Conservation (phyloP, 2,113 vertebrate genomes). For the Corydoras maculifer region DNA sequence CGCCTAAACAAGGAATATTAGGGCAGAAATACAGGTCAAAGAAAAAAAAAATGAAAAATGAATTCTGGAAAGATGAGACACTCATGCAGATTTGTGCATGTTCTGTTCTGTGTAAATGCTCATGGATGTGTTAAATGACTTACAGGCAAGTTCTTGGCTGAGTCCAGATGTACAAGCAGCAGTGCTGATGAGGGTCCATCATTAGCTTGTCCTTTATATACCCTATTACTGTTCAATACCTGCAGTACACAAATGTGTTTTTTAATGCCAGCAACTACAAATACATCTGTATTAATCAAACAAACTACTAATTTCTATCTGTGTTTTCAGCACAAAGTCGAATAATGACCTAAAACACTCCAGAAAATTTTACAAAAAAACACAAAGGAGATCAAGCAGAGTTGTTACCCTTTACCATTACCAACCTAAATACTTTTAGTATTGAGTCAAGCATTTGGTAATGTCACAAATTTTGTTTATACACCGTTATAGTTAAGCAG, state of each 20-base stretch:
- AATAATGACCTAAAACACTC: too few species aligned
- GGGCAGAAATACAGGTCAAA: constrained; percentile 7
- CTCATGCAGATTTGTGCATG: not conserved
- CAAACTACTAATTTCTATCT: too few species aligned
- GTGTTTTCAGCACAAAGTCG: too few species aligned
- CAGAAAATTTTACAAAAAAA: too few species aligned
- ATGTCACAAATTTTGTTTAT: too few species aligned
- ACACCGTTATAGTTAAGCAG: too few species aligned
- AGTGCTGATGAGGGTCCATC: constrained; percentile 87
- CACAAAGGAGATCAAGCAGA: too few species aligned
- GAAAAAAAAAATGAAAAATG: not conserved
- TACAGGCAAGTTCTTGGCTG: constrained; percentile 89
- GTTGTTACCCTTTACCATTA: too few species aligned
- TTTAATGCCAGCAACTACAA: not conserved
- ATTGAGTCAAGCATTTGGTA: too few species aligned
- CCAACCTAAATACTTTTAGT: too few species aligned
- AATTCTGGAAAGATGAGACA: not conserved
- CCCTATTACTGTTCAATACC: constrained; percentile 78
- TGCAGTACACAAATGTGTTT: constrained; percentile 41
- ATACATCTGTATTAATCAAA: not conserved
- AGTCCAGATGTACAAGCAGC: constrained; percentile 91
- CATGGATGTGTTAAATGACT: constrained; percentile 50
- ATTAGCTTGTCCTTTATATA: constrained; percentile 75
- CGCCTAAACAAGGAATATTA: constrained; percentile 43
- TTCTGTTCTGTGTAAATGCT: not conserved